Conservation (phyloP, 2,888 invertebrate species). For the Cheilosia vernalis region DNA sequence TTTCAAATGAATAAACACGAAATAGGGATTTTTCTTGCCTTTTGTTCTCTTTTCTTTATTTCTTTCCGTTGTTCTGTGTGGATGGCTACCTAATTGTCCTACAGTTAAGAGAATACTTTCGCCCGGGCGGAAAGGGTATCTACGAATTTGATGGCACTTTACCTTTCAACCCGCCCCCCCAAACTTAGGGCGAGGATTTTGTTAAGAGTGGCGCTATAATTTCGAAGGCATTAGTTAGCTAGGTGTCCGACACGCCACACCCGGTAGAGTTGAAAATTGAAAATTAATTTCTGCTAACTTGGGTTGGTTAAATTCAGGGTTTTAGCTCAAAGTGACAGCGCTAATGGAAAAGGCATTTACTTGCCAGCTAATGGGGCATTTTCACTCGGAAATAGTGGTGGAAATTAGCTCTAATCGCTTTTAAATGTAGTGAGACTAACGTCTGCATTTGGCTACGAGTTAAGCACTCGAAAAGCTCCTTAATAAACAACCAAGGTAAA, state of each 20-base stretch:
- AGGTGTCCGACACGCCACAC: background rate
- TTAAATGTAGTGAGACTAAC: background rate
- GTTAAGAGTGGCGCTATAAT: background rate
- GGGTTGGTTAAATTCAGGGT: background rate
- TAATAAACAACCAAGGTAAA: background rate
- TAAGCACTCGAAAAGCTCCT: background rate
- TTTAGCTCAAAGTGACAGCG: too few relatives aligned
- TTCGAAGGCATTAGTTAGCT: background rate
- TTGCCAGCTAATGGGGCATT: background rate
- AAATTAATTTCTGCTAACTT: background rate
- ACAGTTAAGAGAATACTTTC: background rate
- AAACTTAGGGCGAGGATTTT: background rate
- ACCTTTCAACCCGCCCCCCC: background rate
- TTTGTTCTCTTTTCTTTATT: background rate
- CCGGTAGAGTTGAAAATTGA: background rate
- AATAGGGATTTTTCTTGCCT: background rate
- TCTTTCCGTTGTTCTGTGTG: background rate
- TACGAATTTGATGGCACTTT: background rate
- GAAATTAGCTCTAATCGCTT: background rate
- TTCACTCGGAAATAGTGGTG: background rate
- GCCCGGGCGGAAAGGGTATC: slow-evolving; percentile 3
- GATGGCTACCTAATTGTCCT: background rate
- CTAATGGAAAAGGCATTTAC: background rate
- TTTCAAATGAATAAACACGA: background rate
- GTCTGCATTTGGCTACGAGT: background rate